Base-by-base conservation (phyloP, 1,140 invertebrate genomes). In the Thaumatotibia leucotreta region DNA sequence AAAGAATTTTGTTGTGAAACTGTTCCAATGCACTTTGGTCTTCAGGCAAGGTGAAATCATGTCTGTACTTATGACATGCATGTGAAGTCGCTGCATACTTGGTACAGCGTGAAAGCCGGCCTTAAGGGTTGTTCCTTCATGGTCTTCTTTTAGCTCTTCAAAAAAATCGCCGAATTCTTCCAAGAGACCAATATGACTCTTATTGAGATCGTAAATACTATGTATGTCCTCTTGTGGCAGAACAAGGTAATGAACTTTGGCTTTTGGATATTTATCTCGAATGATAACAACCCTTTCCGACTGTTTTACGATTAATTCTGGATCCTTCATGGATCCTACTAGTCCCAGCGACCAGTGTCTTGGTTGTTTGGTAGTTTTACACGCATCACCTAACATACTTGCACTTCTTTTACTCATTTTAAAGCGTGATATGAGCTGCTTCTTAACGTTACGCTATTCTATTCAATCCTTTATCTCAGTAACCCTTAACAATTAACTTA, bases 1-100 rank as follows among this genome's bases (percentile, higher is more conserved):
- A 82, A 98, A 98, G 79, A 96, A 96, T 5, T 93, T 86, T 1
- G 97, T 97, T 1, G 94, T 97, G 79, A 97, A 98, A 63, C 95
- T 96, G 87, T 98, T 98, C 97, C 97, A 98, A 78, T 98, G 97
- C 72, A 95, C 93, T 83, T 97, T 97, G 0, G 92, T 97, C 91
- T 97, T 98, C 50, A 98, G 84, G 79, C 92, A 94, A 4, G 93
- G 91, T 31, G 96, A 97, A 66, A 95, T 92, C 89, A 98, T 97
- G 83, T 98, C 97, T 73, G 94, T 95, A 77, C 96, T 97, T 32
- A 98, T 96, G 0, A 97, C 94, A 86, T 98, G 97, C 73, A 98
- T 91, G 86, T 98, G 97, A 50, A 98, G 84, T 54, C 95, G 93
- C 66, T 95, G 92, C 96, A 98, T 97, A 77, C 95, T 97, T 1